Evolutionary conservation across 1,140 invertebrate genomes (phyloP), one percentile per base, ranked within the genome.

Genomic region (Macrosteles quadrilineatus): DNA sequence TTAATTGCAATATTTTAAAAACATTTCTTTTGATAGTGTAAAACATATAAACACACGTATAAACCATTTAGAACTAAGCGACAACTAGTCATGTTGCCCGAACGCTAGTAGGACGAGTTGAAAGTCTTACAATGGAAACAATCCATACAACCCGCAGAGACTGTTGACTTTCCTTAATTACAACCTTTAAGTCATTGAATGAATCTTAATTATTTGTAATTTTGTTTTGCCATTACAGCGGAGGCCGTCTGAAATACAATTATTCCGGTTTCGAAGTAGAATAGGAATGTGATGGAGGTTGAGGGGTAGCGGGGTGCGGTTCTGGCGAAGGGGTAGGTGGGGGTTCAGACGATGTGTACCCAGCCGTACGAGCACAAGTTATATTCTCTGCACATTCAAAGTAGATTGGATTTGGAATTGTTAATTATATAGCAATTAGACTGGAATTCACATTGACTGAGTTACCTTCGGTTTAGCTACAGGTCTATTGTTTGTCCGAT

Each of bases 121-220:
- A n/a, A n/a, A n/a, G n/a, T n/a, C n/a, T n/a, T n/a, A 59, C 55
- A 59, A 59, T 59, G 25, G 23, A 4, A 59, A 59, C 55, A 59
- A 59, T 59, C 55, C 55, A 59, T 29, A 59, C 23, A 29, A 29
- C 9, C 23, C 25, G 3, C 25, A 11, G n/a, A 27, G 31, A 32
- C 43, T 64, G 59, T 71, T 67, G 64, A 65, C 63, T 50, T 71
- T 65, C 64, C 69, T 71, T 71, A 71, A 71, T 71, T 71, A 66
- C 70, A 62, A 71, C 53, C 70, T 71, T 71, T 55, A 55, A 55
- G 36, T 66, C 70, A 67, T 71, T 68, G 64, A 71, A 71, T 71
- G 70, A 71, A 62, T 71, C 65, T 71, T 71, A 71, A 71, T 71
- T 71, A 71, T 71, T 71, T 71, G 64, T 71, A 71, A 71, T 71